Evolutionary conservation across 1,140 invertebrate genomes (phyloP), one percentile per base, ranked within the genome.

Genomic region (Drosophila teissieri): DNA sequence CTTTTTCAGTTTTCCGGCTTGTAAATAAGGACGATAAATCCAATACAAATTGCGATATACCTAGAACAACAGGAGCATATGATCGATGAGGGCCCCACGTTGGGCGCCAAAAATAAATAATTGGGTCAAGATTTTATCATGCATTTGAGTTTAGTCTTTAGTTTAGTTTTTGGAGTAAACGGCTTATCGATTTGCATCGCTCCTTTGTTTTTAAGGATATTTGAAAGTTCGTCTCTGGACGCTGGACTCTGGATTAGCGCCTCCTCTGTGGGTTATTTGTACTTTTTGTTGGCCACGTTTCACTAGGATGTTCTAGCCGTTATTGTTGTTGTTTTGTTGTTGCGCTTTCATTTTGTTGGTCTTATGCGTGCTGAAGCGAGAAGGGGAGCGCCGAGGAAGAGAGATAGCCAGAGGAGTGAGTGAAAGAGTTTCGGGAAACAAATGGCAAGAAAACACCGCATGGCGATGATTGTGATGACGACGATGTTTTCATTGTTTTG

Each of bases 391-490:
- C 34, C 2, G 8, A 3, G 11, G 15, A 8, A 10, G 27, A 42
- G 37, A 49, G 36, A 46, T 52, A 68, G 48, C 15, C 46, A 44
- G 19, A 34, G 62, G 63, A 69, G 74, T 57, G 56, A 55, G 70
- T 40, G 17, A 40, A 46, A 46, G 67, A 70, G 67, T 70, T 70
- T 70, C 49, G 82, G 46, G 51, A 76, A 84, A 86, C 78, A 85
- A 85, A 85, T 85, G 82, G 78, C 74, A 75, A 88, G 83, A 73
- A 78, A 82, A 85, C 82, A 86, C 82, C 82, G 82, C 82, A 88
- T 86, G 82, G 82, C 82, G 82, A 86, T 88, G 82, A 86, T 86
- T 86, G 82, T 86, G 82, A 88, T 86, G 82, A 88, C 83, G 82
- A 86, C 83, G 75, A 86, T 86, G 82, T 86, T 86, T 86, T 86